Percentiles rank a stretch among this genome's conserved stretches.
Evolutionary conservation across 30 jellyfish, hydroid and myxozoan genomes (phyloP).

Genomic region (Hydractinia symbiolongicarpus): DNA sequence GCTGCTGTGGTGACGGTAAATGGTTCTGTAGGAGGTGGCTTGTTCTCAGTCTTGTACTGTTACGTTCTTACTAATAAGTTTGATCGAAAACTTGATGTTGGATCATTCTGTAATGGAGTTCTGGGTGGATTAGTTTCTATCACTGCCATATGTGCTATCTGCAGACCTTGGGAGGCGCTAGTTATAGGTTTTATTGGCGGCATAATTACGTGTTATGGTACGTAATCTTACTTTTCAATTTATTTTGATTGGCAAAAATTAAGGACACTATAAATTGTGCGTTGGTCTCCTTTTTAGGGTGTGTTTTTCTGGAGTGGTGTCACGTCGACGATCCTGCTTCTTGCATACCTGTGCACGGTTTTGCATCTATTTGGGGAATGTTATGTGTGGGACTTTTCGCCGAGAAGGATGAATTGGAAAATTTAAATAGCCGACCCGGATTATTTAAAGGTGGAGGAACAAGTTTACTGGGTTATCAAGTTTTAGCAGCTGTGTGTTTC

Average conservation of each 20-base stretch:
- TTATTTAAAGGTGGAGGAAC: constrained; percentile 10
- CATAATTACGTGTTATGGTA: background rate
- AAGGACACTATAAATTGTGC: too few relatives aligned
- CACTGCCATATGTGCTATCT: constrained; percentile 39
- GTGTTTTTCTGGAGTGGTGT: background rate
- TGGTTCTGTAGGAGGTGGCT: constrained; percentile 32
- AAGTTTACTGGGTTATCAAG: background rate
- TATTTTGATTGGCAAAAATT: too few relatives aligned
- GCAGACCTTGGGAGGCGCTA: constrained; percentile 45
- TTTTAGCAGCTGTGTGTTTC: background rate
- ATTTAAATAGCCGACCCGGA: background rate
- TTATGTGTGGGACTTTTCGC: constrained; percentile 6
- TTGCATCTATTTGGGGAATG: constrained; percentile 7
- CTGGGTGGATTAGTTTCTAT: constrained; percentile 33
- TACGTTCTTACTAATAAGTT: constrained; percentile 2
- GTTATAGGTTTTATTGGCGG: constrained; percentile 26
- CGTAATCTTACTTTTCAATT: background rate
- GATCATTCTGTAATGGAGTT: constrained; percentile 16
- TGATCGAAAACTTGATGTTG: constrained; percentile 46
- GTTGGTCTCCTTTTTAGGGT: background rate
- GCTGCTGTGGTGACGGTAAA: constrained; percentile 38
- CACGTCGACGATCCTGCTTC: constrained; percentile 20
- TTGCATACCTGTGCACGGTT: constrained; percentile 15
- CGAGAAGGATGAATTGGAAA: constrained; percentile 10
- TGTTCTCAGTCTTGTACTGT: constrained; percentile 5